These are phyloP conservation scores for Liparis tanakae DNA, from an alignment of 2,797 vertebrate species.

Conservation along the genomic window DNA sequence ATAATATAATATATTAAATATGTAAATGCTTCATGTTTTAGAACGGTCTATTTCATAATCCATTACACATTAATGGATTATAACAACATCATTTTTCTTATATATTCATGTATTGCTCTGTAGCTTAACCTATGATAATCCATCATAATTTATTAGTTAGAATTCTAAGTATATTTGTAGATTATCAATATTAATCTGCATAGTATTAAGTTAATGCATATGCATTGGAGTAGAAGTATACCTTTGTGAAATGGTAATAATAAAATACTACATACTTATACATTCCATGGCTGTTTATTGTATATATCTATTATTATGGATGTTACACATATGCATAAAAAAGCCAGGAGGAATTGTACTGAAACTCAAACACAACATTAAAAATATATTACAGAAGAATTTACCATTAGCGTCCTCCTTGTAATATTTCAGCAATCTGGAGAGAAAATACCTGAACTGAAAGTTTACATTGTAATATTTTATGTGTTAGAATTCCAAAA, in stretches of 20 bases:
- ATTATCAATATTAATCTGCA: neutral
- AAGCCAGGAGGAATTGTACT: slow-evolving; percentile 1
- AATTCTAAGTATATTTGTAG: too few relatives aligned
- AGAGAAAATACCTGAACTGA: slow-evolving; percentile 7
- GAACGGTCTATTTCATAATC: neutral
- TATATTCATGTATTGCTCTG: neutral
- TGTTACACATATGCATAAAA: slow-evolving; percentile 1
- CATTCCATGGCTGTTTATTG: neutral
- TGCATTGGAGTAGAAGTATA: neutral
- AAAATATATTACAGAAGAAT: slow-evolving; percentile 31
- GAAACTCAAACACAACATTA: slow-evolving; percentile 25
- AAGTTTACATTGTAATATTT: slow-evolving; percentile 48
- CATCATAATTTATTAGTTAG: neutral
- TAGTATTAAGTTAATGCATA: neutral
- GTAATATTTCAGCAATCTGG: slow-evolving; percentile 9
- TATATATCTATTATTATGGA: slow-evolving; percentile 10
- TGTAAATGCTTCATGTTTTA: neutral
- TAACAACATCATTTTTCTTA: neutral
- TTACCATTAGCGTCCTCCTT: slow-evolving; percentile 12
- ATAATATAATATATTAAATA: too few relatives aligned
- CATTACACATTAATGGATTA: neutral
- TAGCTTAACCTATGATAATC: neutral
- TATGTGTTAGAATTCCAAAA: slow-evolving; percentile 51
- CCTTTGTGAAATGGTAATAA: neutral
- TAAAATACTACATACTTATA: too few relatives aligned